Percentiles rank a stretch among this genome's conserved stretches.
These are phyloP conservation scores for Malacoctenus gilli DNA, from an alignment of 2,797 vertebrate species.

Conservation along the genomic window DNA sequence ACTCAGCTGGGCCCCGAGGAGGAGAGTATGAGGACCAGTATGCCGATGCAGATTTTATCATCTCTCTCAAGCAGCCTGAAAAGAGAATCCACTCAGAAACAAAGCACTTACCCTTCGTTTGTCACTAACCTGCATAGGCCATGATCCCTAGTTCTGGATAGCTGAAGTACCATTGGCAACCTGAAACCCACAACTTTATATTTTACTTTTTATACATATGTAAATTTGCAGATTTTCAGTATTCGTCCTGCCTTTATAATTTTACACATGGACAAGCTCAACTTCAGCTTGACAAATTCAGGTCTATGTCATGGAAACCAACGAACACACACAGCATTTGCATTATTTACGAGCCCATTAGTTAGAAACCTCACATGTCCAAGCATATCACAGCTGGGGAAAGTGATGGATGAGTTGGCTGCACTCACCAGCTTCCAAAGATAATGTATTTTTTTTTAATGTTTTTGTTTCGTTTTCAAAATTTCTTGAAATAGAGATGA, in stretches of 20 bases:
- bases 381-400: constrained; percentile 15
- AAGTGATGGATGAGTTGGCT: constrained; percentile 36
- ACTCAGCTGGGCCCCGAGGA: constrained; percentile 43
- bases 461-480: constrained; percentile 27
- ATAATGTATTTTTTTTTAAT: no score
- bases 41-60: constrained; percentile 39
- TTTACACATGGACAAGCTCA: constrained; percentile 28
- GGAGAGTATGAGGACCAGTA: constrained; percentile 25
- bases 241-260: constrained; percentile 6
- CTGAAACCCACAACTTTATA: no score
- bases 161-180: neutral
- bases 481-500: constrained; percentile 26
- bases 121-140: neutral
- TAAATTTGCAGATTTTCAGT: constrained; percentile 3
- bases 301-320: constrained; percentile 24
- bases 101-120: neutral
- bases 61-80: constrained; percentile 27
- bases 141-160: neutral
- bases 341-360: constrained; percentile 57
- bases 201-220: no score
- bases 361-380: constrained; percentile 35
- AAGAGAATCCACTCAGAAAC: constrained; percentile 15
- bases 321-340: constrained; percentile 32
- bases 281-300: constrained; percentile 17
- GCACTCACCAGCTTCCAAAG: constrained; percentile 15